Base-by-base conservation (phyloP, 2,888 invertebrate genomes). In the Parapristionchus giblindavisi region DNA sequence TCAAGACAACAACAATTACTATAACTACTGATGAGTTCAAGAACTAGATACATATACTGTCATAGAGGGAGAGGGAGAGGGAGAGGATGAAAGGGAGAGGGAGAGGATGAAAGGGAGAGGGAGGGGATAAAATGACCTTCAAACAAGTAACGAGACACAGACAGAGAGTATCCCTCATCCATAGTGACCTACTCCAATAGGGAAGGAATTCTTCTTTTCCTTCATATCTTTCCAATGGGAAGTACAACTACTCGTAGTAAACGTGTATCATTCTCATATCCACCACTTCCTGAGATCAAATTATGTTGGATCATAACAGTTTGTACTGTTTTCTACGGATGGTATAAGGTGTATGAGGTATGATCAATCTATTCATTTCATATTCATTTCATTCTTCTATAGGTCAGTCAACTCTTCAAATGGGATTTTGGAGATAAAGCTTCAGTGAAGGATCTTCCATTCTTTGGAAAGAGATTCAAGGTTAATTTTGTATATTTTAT, bases 281-380 rank as follows among this genome's bases (percentile, higher is more conserved):
- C 88, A 14, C 77, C 83, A 14, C 76, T 88, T 1, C 85, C 85
- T 34, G 80, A 88, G 75, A 81, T 86, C 56, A 78, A 77, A 43
- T 21, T 85, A 60, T 88, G 85, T 61, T 85, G 77, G 77, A 71
- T 77, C 0, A 79, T 87, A 6, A 79, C 81, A 1, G 38, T 83
- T 34, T 8, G 51, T 8, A 80, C 83, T 5, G 75, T 88, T 61
- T 73, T 75, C 6, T 88, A 86, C 76, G 85, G 58, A 60, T 72
- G 72, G 72, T 24, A 40, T 14, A 51, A 34, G 17, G 72, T 72
- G 32, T 72, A 72, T 38, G 27, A 70, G 70, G 70, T 70, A 54
- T 34, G 51, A 24, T 40, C n/a, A 43, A 32, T 8, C 3, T 21
- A 66, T 21, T 48, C 21, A 29, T 66, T 32, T 27, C 14, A n/a